Conservation (phyloP, 2,888 invertebrate species). For the Augiades crinisus region DNA sequence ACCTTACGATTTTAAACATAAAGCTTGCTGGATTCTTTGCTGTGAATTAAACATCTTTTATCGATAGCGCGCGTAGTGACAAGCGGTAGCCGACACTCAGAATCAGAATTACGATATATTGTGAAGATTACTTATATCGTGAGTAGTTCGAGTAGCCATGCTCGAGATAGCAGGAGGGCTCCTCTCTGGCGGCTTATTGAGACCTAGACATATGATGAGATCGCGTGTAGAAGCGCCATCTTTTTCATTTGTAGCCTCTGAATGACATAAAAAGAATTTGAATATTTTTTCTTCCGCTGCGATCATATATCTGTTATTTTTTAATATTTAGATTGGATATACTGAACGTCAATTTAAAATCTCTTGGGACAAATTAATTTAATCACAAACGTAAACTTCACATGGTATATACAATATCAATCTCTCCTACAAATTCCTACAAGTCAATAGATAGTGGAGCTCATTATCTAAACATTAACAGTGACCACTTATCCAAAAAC, state of each 20-base stretch:
- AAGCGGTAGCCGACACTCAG: slow-evolving; percentile 3
- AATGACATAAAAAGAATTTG: neutral
- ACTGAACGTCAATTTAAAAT: too few species aligned
- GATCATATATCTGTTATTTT: too few species aligned
- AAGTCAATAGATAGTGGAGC: slow-evolving; percentile 5
- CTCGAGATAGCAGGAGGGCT: slow-evolving; percentile 1
- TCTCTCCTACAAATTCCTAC: neutral
- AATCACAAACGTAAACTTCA: too few species aligned
- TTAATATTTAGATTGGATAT: too few species aligned
- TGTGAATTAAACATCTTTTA: neutral
- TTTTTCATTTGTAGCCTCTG: neutral
- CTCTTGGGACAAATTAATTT: too few species aligned
- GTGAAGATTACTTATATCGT: slow-evolving; percentile 6
- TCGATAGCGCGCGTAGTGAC: neutral
- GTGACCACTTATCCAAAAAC: slow-evolving; percentile 12
- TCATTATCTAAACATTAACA: slow-evolving; percentile 13
- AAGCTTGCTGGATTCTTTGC: neutral
- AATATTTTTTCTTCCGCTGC: too few species aligned
- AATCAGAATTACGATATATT: neutral
- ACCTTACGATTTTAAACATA: neutral
- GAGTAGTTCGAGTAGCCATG: neutral
- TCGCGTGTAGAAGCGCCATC: neutral
- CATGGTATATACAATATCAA: neutral
- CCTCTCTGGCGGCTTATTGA: too few species aligned
- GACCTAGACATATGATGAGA: too few species aligned